These are phyloP conservation scores for Petaurus breviceps DNA, from an alignment of 2,113 vertebrate genomes.

Conservation along the genomic window DNA sequence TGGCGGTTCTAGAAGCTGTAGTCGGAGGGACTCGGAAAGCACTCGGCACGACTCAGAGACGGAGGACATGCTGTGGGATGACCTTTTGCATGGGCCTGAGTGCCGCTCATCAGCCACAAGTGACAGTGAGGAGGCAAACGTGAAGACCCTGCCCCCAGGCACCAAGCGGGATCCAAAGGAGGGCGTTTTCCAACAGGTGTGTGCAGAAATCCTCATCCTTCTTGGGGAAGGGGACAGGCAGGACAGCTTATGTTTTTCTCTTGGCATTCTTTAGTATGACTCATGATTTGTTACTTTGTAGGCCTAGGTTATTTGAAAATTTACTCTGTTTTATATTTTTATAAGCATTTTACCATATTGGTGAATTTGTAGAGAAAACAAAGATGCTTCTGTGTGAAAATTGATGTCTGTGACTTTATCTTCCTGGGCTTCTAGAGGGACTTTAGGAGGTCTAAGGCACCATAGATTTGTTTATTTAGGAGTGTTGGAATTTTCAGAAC, in stretches of 20 bases:
- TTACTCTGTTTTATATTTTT: neutral
- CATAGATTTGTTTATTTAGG: neutral
- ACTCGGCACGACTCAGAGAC: slow-evolving; percentile 94
- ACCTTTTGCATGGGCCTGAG: slow-evolving; percentile 94
- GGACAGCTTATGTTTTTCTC: neutral
- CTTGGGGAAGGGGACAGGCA: neutral
- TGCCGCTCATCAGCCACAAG: slow-evolving; percentile 92
- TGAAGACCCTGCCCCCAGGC: slow-evolving; percentile 73
- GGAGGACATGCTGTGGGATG: slow-evolving; percentile 96
- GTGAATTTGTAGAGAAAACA: slow-evolving; percentile 14
- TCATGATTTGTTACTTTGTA: slow-evolving; percentile 34
- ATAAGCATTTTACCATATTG: neutral
- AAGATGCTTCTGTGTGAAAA: slow-evolving; percentile 24
- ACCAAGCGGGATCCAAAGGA: slow-evolving; percentile 86
- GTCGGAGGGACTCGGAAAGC: slow-evolving; percentile 85
- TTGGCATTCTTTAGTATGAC: slow-evolving; percentile 21
- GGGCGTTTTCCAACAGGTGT: slow-evolving; percentile 92
- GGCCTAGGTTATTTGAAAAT: neutral
- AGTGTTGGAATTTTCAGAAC: too few relatives aligned
- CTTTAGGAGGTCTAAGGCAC: neutral
- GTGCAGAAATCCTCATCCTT: slow-evolving; percentile 9
- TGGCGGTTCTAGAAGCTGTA: slow-evolving; percentile 74
- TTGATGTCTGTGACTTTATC: slow-evolving; percentile 28
- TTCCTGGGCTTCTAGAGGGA: neutral
- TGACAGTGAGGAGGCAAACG: slow-evolving; percentile 87